Conservation (phyloP, 2,113 vertebrate species). For the Malaclemys terrapin region DNA sequence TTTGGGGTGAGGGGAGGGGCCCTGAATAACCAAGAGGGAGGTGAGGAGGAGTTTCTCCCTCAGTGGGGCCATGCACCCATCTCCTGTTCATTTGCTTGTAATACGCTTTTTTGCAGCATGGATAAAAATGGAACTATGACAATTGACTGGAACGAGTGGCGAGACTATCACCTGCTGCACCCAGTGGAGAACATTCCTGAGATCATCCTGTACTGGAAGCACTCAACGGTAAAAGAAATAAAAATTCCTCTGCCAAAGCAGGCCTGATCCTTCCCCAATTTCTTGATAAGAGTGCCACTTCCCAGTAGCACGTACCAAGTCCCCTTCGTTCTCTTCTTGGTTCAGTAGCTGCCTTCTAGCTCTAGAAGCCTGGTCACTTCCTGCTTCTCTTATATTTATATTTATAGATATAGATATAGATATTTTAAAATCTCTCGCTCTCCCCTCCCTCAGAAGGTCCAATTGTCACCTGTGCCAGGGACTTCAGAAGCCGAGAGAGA, state of each 20-base stretch:
- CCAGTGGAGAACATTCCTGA: conserved; percentile 95
- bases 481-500: too few relatives aligned
- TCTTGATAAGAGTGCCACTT: background rate
- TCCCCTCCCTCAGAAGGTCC: too few relatives aligned
- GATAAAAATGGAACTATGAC: conserved; percentile 98
- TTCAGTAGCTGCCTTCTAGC: conserved; percentile 1
- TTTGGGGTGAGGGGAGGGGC: background rate
- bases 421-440: too few relatives aligned
- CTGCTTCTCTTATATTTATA: conserved; percentile 13
- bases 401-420: too few relatives aligned
- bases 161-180: conserved; percentile 94
- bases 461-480: too few relatives aligned
- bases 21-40: background rate
- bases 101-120: conserved; percentile 84
- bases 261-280: background rate
- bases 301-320: conserved; percentile 16
- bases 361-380: background rate
- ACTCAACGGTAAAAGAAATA: conserved; percentile 89
- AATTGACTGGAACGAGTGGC: conserved; percentile 97
- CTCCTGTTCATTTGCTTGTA: background rate
- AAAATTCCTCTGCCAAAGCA: background rate
- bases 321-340: background rate
- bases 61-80: conserved; percentile 4
- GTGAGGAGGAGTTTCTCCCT: background rate
- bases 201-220: conserved; percentile 98